A percentile compares a stretch with the other conserved stretches of the same genome.
phyloP scores from a whole-genome alignment of 2,888 invertebrate species.

The Acleris laterana region DNA sequence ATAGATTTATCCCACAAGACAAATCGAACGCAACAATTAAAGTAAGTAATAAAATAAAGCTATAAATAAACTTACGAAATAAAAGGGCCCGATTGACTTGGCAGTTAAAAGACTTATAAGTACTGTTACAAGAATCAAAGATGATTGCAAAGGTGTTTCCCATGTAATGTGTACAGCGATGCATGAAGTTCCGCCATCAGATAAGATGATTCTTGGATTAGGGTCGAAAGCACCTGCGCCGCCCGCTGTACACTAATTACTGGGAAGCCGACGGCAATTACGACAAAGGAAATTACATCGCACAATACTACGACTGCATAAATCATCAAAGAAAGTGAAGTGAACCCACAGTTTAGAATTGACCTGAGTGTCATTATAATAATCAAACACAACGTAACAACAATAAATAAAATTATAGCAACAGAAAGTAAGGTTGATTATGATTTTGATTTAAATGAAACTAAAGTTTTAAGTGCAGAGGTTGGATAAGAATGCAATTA shows the following conservation, averaged over 20 bases:
- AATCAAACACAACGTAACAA: conserved; percentile 14
- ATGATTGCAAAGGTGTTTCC: conserved; percentile 21
- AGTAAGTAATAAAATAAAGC: conserved; percentile 26
- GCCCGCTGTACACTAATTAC: conserved; percentile 41
- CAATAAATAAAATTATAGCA: not conserved
- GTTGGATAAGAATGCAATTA: conserved; percentile 36
- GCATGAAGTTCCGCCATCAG: conserved; percentile 32
- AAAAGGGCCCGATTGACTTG: conserved; percentile 5
- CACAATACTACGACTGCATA: conserved; percentile 44
- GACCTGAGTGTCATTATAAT: conserved; percentile 34
- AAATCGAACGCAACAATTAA: conserved; percentile 34
- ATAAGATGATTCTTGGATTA: conserved; percentile 30
- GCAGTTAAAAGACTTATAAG: not conserved
- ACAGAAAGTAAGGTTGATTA: not conserved
- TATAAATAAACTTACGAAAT: conserved; percentile 25
- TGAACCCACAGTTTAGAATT: conserved; percentile 28
- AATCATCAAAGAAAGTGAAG: conserved; percentile 53
- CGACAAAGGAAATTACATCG: conserved; percentile 43
- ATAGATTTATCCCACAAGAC: conserved; percentile 28
- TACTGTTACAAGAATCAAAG: conserved; percentile 14
- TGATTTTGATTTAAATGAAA: conserved; percentile 1
- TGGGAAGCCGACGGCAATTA: conserved; percentile 47
- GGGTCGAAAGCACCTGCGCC: conserved; percentile 32
- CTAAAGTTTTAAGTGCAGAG: not conserved
- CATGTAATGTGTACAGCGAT: conserved; percentile 22